Evolutionary conservation across 2,113 vertebrate genomes (phyloP), one percentile per base, ranked within the genome.

Genomic region (Mungos mungo): DNA sequence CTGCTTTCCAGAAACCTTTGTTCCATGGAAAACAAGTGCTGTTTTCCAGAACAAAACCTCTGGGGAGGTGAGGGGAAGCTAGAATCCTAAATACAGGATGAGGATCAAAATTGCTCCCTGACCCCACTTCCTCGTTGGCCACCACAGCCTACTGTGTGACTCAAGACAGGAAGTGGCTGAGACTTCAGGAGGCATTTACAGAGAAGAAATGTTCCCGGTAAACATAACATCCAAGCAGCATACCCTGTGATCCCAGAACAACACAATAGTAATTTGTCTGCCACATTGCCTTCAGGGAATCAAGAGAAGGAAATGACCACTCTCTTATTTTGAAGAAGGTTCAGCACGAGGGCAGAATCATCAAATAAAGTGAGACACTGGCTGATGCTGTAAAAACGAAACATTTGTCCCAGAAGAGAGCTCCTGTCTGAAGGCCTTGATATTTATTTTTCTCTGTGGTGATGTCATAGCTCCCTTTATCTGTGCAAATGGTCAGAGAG

Each of bases 1-100:
- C 90, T 96, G 96, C 97, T 97, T 97, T 95, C 94, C 96, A 97
- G 97, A 97, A 97, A 94, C 12, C 45, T 96, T 88, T 97, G 96
- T 97, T 95, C 76, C 50, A 33, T 76, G 81, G 88, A 96, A 98
- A 98, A 97, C 84, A 98, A 95, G 76, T 52, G 88, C 15, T 97
- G 27, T 98, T 98, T 98, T 97, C 97, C 97, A 95, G 92, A 97
- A 96, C 47, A 82, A 72, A 95, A 88, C 27, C 92, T 96, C 95
- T 54, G 29, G 97, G 90, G 95, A 90, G 45, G 35, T 19, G n/a
- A 97, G 11, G 94, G 98, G 97, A 97, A 98, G 72, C 94, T 63
- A 68, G 80, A 85, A 68, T 96, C 92, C 96, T 96, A 97, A 97
- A 94, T 97, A 95, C 97, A 97, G 96, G 95, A 97, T 96, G 60